These are phyloP conservation scores for Lasioglossum marginatum DNA, from an alignment of 2,888 invertebrate species.

Conservation along the genomic window DNA sequence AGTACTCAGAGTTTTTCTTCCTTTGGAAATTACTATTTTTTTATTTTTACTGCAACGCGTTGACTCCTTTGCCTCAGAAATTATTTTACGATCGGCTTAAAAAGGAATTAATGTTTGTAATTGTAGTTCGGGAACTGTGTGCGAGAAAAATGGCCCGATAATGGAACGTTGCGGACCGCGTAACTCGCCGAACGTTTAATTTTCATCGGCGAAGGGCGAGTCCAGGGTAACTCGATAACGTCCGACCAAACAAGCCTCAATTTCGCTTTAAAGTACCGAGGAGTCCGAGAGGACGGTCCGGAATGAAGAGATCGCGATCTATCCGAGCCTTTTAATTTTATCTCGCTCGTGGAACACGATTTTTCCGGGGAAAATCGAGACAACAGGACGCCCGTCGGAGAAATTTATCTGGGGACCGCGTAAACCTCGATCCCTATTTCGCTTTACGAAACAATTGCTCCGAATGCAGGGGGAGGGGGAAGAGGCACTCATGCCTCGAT, in stretches of 20 bases:
- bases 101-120: background rate
- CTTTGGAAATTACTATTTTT: background rate
- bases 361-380: conserved; percentile 9
- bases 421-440: conserved; percentile 40
- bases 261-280: background rate
- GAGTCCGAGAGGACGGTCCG: background rate
- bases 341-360: conserved; percentile 14
- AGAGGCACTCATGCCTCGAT: background rate
- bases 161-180: background rate
- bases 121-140: background rate
- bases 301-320: conserved; percentile 11
- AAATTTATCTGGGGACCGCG: conserved; percentile 50
- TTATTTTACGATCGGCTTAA: background rate
- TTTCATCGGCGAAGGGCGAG: background rate
- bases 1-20: background rate
- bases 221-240: background rate
- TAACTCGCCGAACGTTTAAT: background rate
- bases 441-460: conserved; percentile 47
- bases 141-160: background rate
- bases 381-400: conserved; percentile 2
- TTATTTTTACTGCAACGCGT: background rate
- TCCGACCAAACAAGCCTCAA: background rate
- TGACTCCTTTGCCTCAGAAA: background rate
- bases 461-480: background rate
- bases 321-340: conserved; percentile 30